Evolutionary conservation across 2,113 vertebrate species (phyloP).

Genomic region (Antidorcas marsupialis): DNA sequence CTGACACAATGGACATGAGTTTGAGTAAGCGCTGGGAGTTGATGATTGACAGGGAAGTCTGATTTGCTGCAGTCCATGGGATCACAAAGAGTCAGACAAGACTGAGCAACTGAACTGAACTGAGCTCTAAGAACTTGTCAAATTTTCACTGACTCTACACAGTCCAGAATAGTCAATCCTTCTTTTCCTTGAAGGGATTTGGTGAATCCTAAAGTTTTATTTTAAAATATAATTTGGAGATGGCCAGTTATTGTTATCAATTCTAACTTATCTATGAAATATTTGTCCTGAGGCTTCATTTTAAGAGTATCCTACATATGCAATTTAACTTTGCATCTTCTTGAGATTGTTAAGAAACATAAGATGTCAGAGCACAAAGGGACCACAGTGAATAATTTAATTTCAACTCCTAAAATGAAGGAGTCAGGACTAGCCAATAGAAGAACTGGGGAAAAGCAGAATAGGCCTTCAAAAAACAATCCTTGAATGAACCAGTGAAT

Average conservation of each 20-base stretch:
- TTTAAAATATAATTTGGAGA: constrained; percentile 52
- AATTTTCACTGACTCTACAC: constrained; percentile 50
- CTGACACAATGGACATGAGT: rapidly evolving
- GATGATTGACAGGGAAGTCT: neutral
- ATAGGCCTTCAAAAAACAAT: neutral
- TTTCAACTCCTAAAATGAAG: neutral
- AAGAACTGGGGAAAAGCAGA: neutral
- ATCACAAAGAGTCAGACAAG: neutral
- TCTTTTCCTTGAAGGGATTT: constrained; percentile 42
- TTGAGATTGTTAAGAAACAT: neutral
- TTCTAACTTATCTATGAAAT: constrained; percentile 35
- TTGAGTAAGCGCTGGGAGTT: neutral
- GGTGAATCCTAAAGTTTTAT: constrained; percentile 51
- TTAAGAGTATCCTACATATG: neutral
- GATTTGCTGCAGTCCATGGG: neutral
- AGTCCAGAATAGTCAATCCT: constrained; percentile 42
- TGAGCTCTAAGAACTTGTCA: constrained; percentile 62
- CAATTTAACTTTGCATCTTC: neutral
- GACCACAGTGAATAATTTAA: neutral
- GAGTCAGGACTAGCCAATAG: neutral
- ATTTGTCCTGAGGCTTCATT: neutral
- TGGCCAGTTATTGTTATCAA: constrained; percentile 56
- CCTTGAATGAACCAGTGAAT: neutral
- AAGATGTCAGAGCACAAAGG: neutral
- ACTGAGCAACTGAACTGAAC: neutral